Base-by-base conservation (phyloP, 2,113 vertebrate species). In the Amblyornis subalaris region DNA sequence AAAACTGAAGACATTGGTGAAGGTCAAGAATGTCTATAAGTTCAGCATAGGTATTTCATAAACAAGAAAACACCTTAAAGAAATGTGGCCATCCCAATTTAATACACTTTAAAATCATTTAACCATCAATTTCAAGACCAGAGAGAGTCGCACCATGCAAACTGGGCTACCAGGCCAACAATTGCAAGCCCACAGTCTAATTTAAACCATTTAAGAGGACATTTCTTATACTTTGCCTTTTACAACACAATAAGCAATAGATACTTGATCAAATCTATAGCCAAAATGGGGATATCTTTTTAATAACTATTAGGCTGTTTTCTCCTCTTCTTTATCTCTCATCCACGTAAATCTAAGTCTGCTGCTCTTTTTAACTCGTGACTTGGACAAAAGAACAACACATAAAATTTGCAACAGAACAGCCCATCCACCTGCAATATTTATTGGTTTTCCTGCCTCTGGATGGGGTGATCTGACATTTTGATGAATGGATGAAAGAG, bases 401-500 rank as follows among this genome's bases (percentile, higher is more conserved):
- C 35, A 67, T 1, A 69, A 20, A 53, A 50, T 87, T 77, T 81
- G 42, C 77, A 54, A 65, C 29, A 66, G 17, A 66, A 47, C 47
- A 73, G 19, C 35, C 42, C 42, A 70, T 48, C 50, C 66, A 77
- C 33, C 12, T 77, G 55, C 33, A 94, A 70, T 77, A 54, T 79
- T 85, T 81, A 42, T 54, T 50, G 2, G 7, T 33, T 87, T 87
- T 80, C 18, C 47, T 74, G 17, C 42, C 69, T 91, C 77, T 81
- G 47, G 10, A 25, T 61, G 55, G 38, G 38, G 50, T 6, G 17
- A 61, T 36, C 22, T 62, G 81, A 57, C 25, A 22, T 87, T 73
- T 73, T 91, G 88, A 89, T 65, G 31, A 89, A 94, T 84, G 72
- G n/a, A 80, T 84, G 23, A 66, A 93, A 93, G 89, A 15, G 51